Conservation (phyloP, 2,797 vertebrate species). For the Dallia pectoralis region DNA sequence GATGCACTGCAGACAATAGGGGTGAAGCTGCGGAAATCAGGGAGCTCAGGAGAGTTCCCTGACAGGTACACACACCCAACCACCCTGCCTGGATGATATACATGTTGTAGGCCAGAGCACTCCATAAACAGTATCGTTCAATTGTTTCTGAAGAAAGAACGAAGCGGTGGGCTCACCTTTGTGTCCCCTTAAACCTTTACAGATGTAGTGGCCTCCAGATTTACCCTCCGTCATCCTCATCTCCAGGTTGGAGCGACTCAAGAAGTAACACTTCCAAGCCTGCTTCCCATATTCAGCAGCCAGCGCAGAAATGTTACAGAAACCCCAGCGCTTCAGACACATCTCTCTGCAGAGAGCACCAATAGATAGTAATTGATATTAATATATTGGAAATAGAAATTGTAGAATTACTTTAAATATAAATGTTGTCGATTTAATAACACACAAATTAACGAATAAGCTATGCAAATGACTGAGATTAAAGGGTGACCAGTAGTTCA, state of each 20-base stretch:
- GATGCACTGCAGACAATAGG: constrained; percentile 75
- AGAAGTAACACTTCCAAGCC: constrained; percentile 80
- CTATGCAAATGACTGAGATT: background rate
- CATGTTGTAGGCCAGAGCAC: background rate
- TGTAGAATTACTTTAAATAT: no score
- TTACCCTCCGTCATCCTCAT: constrained; percentile 72
- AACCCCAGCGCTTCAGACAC: constrained; percentile 77
- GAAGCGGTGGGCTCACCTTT: constrained; percentile 48
- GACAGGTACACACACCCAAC: constrained; percentile 68
- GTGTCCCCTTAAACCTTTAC: constrained; percentile 78
- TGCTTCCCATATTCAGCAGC: constrained; percentile 42
- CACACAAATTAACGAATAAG: no score
- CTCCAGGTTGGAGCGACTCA: constrained; percentile 71
- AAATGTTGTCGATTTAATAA: no score
- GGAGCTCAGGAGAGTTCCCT: constrained; percentile 31
- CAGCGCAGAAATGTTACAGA: constrained; percentile 67
- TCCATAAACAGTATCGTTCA: no score
- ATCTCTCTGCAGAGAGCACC: constrained; percentile 64
- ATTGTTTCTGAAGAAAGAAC: background rate
- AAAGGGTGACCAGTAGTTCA: background rate
- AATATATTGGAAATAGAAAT: no score
- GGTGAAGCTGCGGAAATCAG: constrained; percentile 35
- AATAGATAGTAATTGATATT: background rate
- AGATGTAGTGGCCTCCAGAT: constrained; percentile 71
- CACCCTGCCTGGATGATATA: constrained; percentile 65